Percentiles rank a stretch among this genome's conserved stretches.
These are phyloP conservation scores for Melitaea cinxia DNA, from an alignment of 1,140 invertebrate species.

Conservation along the genomic window DNA sequence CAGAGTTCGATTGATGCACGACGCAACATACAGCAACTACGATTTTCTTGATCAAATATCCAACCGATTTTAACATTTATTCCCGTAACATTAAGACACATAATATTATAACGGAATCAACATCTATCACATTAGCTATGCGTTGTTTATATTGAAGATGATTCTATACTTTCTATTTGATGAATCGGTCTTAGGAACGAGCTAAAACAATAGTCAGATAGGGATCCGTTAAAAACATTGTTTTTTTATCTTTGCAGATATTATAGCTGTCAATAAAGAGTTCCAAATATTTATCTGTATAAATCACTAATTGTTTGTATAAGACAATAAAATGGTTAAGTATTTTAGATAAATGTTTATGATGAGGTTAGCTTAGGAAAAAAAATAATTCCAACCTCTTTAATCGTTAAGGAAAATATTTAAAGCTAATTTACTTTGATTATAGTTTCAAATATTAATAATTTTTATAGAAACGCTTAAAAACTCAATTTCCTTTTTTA, in stretches of 20 bases:
- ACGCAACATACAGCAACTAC: constrained; percentile 21
- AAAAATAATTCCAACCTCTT: too few relatives aligned
- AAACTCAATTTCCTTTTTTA: too few relatives aligned
- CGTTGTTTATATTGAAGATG: constrained; percentile 35
- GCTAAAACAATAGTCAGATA: constrained; percentile 20
- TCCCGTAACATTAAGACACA: neutral
- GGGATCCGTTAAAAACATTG: neutral
- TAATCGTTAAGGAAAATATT: too few relatives aligned
- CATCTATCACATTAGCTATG: neutral
- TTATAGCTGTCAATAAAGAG: too few relatives aligned
- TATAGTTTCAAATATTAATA: too few relatives aligned
- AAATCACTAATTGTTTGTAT: too few relatives aligned
- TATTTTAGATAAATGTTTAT: too few relatives aligned
- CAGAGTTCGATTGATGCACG: constrained; percentile 37
- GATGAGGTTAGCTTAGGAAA: too few relatives aligned
- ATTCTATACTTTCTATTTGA: constrained; percentile 34
- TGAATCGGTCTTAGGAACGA: constrained; percentile 13
- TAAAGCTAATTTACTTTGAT: too few relatives aligned
- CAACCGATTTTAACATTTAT: neutral
- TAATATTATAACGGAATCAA: neutral
- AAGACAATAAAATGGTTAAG: too few relatives aligned
- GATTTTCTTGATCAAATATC: neutral
- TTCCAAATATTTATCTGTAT: too few relatives aligned
- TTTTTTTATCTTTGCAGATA: neutral
- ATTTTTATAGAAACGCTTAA: too few relatives aligned